Base-by-base conservation (phyloP, 1,140 invertebrate species). In the Epicauta chinensis region DNA sequence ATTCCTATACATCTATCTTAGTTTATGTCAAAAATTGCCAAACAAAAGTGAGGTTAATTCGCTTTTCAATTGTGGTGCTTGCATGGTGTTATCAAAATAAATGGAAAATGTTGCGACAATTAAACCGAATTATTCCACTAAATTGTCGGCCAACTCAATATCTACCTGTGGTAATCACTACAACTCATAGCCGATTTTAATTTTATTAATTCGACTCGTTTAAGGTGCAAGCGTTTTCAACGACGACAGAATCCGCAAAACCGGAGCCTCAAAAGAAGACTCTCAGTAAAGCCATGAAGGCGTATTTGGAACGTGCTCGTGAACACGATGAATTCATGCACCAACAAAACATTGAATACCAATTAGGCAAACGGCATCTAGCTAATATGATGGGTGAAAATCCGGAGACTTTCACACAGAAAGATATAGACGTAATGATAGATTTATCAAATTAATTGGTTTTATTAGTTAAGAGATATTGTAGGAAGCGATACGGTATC, bases 371-470 rank as follows among this genome's bases (percentile, higher is more conserved):
- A 70, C 75, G 93, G 16, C 93, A 99, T 76, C 78, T 99, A 45
- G 96, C 96, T 3, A 98, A 98, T 71, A 98, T 99, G 80, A 99
- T 99, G 96, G 93, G 94, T 2, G 81, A 85, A 70, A 85, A 97
- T 77, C 81, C 85, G 1, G 85, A 91, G 57, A 83, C 77, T 7
- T 91, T 98, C 68, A 89, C 87, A 0, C 87, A 97, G 71, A 77
- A 83, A 57, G 87, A 97, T 70, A 79, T 97, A 11, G 80, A 97
- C 77, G 90, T 92, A 77, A 76, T 34, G 5, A 1, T 34, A 34
- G 45, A 36, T 23, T 16, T 51, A 7, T 34, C 10, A n/a, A 34
- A n/a, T n/a, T n/a, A n/a, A n/a, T n/a, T n/a, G 3, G 32, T 12
- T 46, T 54, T 6, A 50, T 43, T 40, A 49, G 39, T 61, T 56